Base-by-base conservation (phyloP, 2,113 vertebrate genomes). In the Myotis brandtii region DNA sequence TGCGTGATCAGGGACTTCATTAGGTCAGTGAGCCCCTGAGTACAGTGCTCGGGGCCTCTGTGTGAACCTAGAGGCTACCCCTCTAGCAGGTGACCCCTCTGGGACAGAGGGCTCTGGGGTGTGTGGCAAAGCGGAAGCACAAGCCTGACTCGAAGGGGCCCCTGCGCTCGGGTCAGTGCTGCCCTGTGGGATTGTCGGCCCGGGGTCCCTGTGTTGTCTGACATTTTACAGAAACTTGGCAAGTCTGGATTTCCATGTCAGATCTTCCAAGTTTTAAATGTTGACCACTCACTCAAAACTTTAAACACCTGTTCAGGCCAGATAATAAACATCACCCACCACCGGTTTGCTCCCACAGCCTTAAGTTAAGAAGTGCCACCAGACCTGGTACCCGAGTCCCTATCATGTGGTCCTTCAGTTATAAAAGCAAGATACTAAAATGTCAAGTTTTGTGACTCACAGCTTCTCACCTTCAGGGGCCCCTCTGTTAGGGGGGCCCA, bases 21-120 rank as follows among this genome's bases (percentile, higher is more conserved):
- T 48, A 43, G 13, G 16, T 77, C 52, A 9, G 13, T 30, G 16
- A 62, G 62, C 27, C 30, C 50, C 32, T 66, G 9, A 54, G 14
- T 6, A 34, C 0, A 5, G 25, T 40, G 37, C 14, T 34, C 54
- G 27, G 0, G 10, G 18, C 21, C 21, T 50, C 4, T 11, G 21
- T 27, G 56, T 40, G 8, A 18, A 32, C n/a, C 23, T 34, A 3
- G 11, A 79, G 43, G 17, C 20, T 32, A 17, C 40, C 5, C 5
- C 23, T 11, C 62, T 27, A 32, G 25, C 32, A 27, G 67, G 56
- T 34, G n/a, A 70, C 30, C 43, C 23, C 37, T 48, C 46, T 0
- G 7, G 21, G n/a, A 20, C 10, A 10, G 3, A 18, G 18, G 43
- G 3, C 23, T n/a, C 32, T 6, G 21, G 76, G 10, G 25, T 70